Evolutionary conservation across 2,113 vertebrate species (phyloP), one percentile per base, ranked within the genome.

Genomic region (Ptychochromis oligacanthus): DNA sequence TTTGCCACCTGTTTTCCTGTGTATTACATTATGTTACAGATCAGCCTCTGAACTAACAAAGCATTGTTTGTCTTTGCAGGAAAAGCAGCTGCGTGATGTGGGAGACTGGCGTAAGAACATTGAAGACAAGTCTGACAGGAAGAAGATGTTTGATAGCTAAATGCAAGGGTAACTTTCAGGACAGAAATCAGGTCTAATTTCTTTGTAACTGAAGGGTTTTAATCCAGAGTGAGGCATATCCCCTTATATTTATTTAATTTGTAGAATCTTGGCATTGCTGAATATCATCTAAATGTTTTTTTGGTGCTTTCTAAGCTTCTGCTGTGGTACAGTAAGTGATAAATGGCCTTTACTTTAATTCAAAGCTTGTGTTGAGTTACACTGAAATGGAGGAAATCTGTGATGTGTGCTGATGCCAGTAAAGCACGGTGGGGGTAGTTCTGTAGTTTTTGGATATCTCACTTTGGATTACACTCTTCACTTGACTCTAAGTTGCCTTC

Each of bases 51-150:
- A 13, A 61, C 22, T 64, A 38, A 85, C 75, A 52, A 2, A 26
- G 34, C 17, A 1, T 52, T 38, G 0, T 77, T 0, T 82, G 43
- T 76, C 80, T 93, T 91, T 20, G 7, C 91, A 98, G 97, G 97
- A 98, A 88, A 95, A 96, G 89, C 97, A 99, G 87, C 96, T 96
- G 60, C 94, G 95, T 57, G 95, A 96, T 34, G 98, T 98, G 0
- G 98, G 97, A 1, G 98, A 99, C 95, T 99, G 98, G 98, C 96
- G 98, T 92, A 99, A 99, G 96, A 99, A 99, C 93, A 97, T 99
- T 5, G 98, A 99, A 88, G 98, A 99, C 95, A 99, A 99, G 95
- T 97, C 98, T 0, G 98, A 98, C 88, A 97, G 98, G 82, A 99
- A 99, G 97, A 99, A 99, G 96, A 99, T 99, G 98, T 99, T 99